Conservation (phyloP, 2,113 vertebrate species). For the Thunnus thynnus region DNA sequence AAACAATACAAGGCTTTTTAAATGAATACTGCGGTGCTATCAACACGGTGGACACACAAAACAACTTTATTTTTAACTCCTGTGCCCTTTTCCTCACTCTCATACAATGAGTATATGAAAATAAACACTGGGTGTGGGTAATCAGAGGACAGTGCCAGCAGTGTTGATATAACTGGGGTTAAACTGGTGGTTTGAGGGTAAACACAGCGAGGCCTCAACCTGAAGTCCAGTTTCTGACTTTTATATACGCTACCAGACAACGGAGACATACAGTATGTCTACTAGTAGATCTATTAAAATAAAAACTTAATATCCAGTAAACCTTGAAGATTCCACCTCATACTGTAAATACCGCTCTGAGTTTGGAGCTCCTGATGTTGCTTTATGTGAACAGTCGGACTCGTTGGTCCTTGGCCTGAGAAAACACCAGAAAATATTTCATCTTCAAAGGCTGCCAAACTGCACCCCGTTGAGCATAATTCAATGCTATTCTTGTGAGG, state of each 20-base stretch:
- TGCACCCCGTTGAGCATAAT: constrained; percentile 69
- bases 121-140: constrained; percentile 52
- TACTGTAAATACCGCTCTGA: constrained; percentile 2
- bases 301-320: not conserved
- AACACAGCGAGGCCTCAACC: constrained; percentile 38
- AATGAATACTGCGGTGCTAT: not conserved
- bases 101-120: constrained; percentile 49
- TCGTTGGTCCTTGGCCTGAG: constrained; percentile 56
- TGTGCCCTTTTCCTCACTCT: constrained; percentile 22
- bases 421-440: constrained; percentile 76
- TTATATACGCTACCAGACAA: not conserved
- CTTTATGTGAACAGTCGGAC: constrained; percentile 30
- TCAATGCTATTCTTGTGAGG: constrained; percentile 80
- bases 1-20: constrained; percentile 22
- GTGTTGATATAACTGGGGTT: constrained; percentile 53
- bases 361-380: constrained; percentile 6
- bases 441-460: constrained; percentile 75
- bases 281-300: too few species aligned
- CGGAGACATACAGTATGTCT: not conserved
- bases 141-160: constrained; percentile 35
- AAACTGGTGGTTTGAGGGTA: constrained; percentile 25
- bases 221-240: constrained; percentile 2
- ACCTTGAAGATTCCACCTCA: not conserved
- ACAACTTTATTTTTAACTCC: constrained; percentile 38
- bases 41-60: not conserved